Percentiles rank a stretch among this genome's conserved stretches.
These are phyloP conservation scores for Chunga burmeisteri DNA, from an alignment of 2,113 vertebrate species.

Conservation along the genomic window DNA sequence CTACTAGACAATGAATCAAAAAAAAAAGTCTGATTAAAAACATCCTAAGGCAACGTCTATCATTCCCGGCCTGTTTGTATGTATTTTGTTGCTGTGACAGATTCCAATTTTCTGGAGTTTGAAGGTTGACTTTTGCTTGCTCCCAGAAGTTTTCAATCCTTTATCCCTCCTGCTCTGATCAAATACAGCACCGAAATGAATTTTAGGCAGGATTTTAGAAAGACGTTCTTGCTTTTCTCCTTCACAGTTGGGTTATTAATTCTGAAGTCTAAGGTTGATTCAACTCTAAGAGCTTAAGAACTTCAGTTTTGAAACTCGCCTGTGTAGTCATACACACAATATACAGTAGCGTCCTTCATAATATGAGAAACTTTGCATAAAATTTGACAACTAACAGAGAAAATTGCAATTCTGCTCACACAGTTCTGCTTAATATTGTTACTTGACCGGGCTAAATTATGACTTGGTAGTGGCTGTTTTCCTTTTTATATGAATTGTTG, in stretches of 20 bases:
- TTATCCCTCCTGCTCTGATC: not conserved
- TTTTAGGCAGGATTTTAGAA: not conserved
- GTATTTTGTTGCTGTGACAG: not conserved
- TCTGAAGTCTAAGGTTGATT: not conserved
- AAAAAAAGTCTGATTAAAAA: not conserved
- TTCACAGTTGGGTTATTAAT: not conserved
- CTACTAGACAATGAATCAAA: not conserved
- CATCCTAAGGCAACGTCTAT: not conserved
- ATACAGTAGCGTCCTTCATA: not conserved
- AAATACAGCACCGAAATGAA: not conserved
- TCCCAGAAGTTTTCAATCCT: not conserved
- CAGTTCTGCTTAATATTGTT: not conserved
- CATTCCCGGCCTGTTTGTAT: not conserved
- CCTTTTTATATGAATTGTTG: not conserved
- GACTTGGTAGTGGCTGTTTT: not conserved
- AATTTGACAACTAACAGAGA: not conserved
- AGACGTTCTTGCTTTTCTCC: not conserved
- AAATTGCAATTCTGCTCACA: not conserved
- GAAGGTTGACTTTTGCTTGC: not conserved
- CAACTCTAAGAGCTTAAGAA: not conserved
- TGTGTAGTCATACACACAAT: not conserved
- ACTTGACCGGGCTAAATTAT: not conserved
- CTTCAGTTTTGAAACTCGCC: not conserved
- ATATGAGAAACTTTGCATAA: not conserved
- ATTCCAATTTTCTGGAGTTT: not conserved